Evolutionary conservation across 30 jellyfish, hydroid and myxozoan genomes (phyloP).

Genomic region (Calvadosia cruxmelitensis): DNA sequence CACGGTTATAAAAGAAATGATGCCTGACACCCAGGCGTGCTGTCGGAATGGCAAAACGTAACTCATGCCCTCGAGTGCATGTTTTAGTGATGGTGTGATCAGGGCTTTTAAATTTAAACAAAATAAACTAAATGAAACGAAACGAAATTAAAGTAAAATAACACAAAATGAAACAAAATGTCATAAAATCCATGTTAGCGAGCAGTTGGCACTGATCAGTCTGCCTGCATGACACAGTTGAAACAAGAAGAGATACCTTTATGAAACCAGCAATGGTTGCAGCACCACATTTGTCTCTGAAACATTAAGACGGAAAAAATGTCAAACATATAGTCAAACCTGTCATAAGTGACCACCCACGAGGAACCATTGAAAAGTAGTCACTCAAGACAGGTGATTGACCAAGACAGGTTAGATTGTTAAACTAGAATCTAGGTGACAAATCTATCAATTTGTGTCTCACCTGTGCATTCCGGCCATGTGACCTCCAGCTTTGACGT

Average conservation of each 20-base stretch:
- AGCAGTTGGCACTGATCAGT: neutral
- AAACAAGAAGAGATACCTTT: slow-evolving; percentile 26
- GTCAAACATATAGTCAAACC: no score
- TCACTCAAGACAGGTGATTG: no score
- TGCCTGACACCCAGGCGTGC: no score
- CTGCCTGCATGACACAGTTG: neutral
- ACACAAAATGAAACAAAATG: neutral
- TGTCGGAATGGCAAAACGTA: no score
- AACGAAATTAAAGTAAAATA: neutral
- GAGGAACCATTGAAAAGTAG: no score
- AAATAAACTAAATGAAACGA: neutral
- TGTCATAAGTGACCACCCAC: no score
- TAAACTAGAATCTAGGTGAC: no score
- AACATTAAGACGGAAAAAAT: neutral
- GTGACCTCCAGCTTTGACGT: slow-evolving; percentile 91
- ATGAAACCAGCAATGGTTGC: slow-evolving; percentile 94
- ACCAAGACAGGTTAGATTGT: no score
- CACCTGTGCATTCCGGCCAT: slow-evolving; percentile 99
- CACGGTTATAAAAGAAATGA: no score
- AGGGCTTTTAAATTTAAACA: neutral
- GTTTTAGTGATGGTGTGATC: no score
- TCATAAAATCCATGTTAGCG: no score
- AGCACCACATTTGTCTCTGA: slow-evolving; percentile 98
- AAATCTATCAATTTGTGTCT: neutral
- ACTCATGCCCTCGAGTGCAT: no score